Evolutionary conservation across 1,140 invertebrate species (phyloP).

Genomic region (Paramacrobiotus metropolitanus): DNA sequence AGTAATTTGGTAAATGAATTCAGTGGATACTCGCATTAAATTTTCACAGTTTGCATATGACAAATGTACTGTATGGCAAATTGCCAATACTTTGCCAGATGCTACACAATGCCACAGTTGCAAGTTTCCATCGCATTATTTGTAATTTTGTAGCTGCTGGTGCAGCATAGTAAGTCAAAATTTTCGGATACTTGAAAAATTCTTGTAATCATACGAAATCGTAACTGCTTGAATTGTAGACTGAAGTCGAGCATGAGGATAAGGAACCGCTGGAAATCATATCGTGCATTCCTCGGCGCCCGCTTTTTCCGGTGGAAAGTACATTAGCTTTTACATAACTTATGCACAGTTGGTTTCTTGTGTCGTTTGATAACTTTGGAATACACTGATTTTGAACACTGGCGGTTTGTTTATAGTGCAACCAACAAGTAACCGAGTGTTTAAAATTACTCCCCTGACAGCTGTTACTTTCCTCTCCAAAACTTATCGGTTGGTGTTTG

Average conservation of each 20-base stretch:
- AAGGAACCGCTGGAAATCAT: slow-evolving; percentile 29
- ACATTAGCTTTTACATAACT: slow-evolving; percentile 29
- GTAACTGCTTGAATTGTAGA: too few relatives aligned
- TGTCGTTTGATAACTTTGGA: background rate
- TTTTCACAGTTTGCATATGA: too few relatives aligned
- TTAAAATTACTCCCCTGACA: slow-evolving; percentile 29
- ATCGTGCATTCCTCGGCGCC: slow-evolving; percentile 34
- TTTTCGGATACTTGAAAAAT: too few relatives aligned
- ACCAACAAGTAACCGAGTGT: slow-evolving; percentile 21
- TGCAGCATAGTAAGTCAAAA: background rate
- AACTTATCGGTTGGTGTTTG: slow-evolving; percentile 44
- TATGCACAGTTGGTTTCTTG: slow-evolving; percentile 20
- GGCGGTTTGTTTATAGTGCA: too few relatives aligned
- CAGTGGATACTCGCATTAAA: too few relatives aligned
- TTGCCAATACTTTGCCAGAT: too few relatives aligned
- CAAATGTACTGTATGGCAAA: too few relatives aligned
- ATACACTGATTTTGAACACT: slow-evolving; percentile 5
- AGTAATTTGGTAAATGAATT: too few relatives aligned
- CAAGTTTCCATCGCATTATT: too few relatives aligned
- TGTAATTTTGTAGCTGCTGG: background rate
- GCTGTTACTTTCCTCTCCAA: slow-evolving; percentile 28
- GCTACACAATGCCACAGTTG: too few relatives aligned
- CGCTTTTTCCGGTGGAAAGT: slow-evolving; percentile 15
- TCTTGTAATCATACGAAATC: too few relatives aligned
- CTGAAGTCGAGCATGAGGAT: slow-evolving; percentile 21